Conservation (phyloP, 2,888 invertebrate genomes). For the Leucophenga montana region DNA sequence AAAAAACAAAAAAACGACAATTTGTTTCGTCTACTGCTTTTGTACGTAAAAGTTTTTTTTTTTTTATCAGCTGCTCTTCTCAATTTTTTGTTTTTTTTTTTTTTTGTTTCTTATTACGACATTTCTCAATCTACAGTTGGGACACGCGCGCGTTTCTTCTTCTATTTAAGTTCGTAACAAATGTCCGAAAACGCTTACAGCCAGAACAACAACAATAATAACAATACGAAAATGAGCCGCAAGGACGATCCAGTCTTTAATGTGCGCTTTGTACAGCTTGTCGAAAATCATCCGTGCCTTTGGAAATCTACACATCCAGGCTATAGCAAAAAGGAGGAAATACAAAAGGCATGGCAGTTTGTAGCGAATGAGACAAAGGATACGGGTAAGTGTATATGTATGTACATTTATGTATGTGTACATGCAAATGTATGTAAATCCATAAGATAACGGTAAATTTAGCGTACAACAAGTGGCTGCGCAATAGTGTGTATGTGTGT, state of each 20-base stretch:
- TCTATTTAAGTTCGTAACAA: not conserved
- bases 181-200: constrained; percentile 8
- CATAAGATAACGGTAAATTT: no score
- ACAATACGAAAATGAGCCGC: constrained; percentile 58
- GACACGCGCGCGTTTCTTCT: not conserved
- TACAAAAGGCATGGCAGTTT: constrained; percentile 69
- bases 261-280: constrained; percentile 69
- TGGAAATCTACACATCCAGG: constrained; percentile 70
- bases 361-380: constrained; percentile 71
- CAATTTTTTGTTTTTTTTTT: not conserved
- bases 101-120: not conserved
- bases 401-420: no score
- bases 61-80: not conserved
- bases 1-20: no score
- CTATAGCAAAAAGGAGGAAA: constrained; percentile 70
- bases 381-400: constrained; percentile 57
- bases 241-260: constrained; percentile 71
- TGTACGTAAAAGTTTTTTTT: not conserved
- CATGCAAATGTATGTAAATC: no score
- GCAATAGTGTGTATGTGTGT: no score
- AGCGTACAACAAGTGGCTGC: constrained; percentile 12
- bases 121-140: constrained; percentile 9
- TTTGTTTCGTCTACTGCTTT: no score
- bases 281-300: constrained; percentile 65
- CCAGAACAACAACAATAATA: constrained; percentile 16